These are phyloP conservation scores for Megastigmus dorsalis DNA, from an alignment of 2,888 invertebrate species.

Conservation along the genomic window DNA sequence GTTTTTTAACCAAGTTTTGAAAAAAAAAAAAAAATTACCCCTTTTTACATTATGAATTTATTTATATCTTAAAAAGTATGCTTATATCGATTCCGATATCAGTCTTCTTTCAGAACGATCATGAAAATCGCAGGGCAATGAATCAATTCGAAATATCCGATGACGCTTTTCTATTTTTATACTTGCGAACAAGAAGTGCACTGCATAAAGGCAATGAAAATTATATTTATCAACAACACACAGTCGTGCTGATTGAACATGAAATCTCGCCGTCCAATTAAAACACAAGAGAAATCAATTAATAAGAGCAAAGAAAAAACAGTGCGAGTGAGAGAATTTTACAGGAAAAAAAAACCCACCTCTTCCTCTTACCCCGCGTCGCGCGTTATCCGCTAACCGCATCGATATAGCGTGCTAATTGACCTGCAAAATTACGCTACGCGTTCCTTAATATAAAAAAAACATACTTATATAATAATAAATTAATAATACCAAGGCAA, in stretches of 20 bases:
- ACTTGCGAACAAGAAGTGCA: too few relatives aligned
- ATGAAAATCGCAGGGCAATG: too few relatives aligned
- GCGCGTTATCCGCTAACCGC: background rate
- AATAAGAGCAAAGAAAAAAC: constrained; percentile 6
- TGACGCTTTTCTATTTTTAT: too few relatives aligned
- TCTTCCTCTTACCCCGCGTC: too few relatives aligned
- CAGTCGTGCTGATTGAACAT: background rate
- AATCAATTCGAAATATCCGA: too few relatives aligned
- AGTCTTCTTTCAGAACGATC: too few relatives aligned
- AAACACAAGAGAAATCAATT: background rate
- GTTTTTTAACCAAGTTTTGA: too few relatives aligned
- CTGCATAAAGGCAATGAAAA: background rate
- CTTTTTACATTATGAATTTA: too few relatives aligned
- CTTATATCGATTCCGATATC: too few relatives aligned
- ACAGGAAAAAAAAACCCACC: background rate
- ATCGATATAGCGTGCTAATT: constrained; percentile 17
- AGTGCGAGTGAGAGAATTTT: background rate
- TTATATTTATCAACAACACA: constrained; percentile 15
- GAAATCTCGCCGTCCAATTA: background rate
- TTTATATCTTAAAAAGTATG: too few relatives aligned
- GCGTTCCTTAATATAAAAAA: constrained; percentile 2
- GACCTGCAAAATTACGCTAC: background rate
- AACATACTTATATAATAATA: constrained; percentile 27
- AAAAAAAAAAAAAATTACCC: too few relatives aligned
- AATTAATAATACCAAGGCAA: background rate